Base-by-base conservation (phyloP, 2,113 vertebrate species). In the Rhodinocichla rosea region DNA sequence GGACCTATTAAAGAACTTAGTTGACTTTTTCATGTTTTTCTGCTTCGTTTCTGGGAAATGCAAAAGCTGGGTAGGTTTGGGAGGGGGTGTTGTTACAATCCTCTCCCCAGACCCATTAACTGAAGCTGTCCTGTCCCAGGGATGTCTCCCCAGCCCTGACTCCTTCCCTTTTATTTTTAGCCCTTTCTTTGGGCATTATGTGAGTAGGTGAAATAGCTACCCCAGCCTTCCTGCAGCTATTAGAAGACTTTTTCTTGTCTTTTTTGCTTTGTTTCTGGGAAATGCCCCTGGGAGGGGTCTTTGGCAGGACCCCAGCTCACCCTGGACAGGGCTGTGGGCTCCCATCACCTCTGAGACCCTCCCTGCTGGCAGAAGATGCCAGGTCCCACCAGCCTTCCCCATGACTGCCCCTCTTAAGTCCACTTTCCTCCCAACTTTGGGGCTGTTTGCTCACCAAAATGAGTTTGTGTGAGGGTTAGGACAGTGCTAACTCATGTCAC, bases 301-400 rank as follows among this genome's bases (percentile, higher is more conserved):
- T 76, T 62, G 40, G 15, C 37, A 79, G 77, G 26, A 53, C 8
- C n/a, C 26, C 39, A 52, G 42, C n/a, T 89, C 47, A 15, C 18
- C 0, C 0, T 13, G 20, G 35, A 1, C 20, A 52, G 28, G 42
- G 7, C 17, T 59, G 15, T 2, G 6, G 40, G 45, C 20, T 92
- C 83, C 20, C 2, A 2, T 44, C 40, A 9, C 20, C 45, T 69
- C 18, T 3, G 32, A 81, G 47, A 55, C 45, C 32, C 21, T 70
- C 35, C 12, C 6, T 10, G 7, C 28, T 75, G 65, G n/a, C 26
- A 86, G 67, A 19, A 45, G 32, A 7, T 62, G 57, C 22, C 30
- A 35, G 27, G 11, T 81, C n/a, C 55, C 83, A 50, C 32, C 63
- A 81, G 19, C 19, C 60, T 59, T 59, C 28, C 53, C 53, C 1